Base-by-base conservation (phyloP, 1,140 invertebrate species). In the Wasmannia auropunctata region DNA sequence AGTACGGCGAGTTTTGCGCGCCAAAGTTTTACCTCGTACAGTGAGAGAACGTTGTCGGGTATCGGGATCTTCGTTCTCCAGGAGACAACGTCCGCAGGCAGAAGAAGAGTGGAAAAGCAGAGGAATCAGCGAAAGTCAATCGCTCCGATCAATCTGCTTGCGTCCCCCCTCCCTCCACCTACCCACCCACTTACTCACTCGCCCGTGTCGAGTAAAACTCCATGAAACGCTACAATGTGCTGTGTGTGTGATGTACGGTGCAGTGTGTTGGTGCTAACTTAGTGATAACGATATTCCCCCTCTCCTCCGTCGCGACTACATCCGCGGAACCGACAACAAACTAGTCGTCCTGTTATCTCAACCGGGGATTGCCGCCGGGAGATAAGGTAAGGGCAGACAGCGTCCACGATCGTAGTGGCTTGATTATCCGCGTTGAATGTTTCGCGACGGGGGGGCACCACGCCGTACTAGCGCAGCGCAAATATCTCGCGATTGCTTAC, bases 211-310 rank as follows among this genome's bases (percentile, higher is more conserved):
- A 40, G 60, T 25, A 16, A 40, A 87, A 86, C 79, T 77, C 40
- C 69, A 70, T 22, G 76, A 84, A n/a, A 81, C 85, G 67, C 74
- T 87, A 93, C 91, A 43, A 95, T 95, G 94, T 95, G 94, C 92
- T 92, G 94, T 95, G 94, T 95, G 92, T 94, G 94, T 95, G 91
- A 80, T 80, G 88, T 93, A 94, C 90, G 92, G 94, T 95, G 94
- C 92, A 94, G 94, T 95, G 94, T 93, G 85, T 92, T 95, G 93
- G 94, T 95, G 94, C 92, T 94, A 94, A 94, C 91, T 87, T 94
- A 94, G 94, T 95, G 94, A 92, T 94, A 92, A 93, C 88, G 75
- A 89, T 75, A 77, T 86, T 8, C 46, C 51, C 22, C n/a, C n/a
- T n/a, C 51, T 63, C 63, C 84, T 65, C 75, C 37, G 43, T 5